Evolutionary conservation across 2,888 invertebrate species (phyloP).

Genomic region (Spialia ferax): DNA sequence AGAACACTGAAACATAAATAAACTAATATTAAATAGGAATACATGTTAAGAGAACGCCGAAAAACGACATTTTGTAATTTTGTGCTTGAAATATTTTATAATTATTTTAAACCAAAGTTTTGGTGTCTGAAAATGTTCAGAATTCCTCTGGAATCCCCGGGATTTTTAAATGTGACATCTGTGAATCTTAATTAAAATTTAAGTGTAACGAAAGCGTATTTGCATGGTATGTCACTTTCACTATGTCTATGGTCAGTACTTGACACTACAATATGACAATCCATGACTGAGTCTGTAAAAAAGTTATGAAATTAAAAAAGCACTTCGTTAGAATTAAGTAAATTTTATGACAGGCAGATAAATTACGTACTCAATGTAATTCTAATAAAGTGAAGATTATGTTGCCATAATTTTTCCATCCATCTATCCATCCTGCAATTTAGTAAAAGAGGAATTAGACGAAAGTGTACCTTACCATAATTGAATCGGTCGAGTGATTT

Average conservation of each 20-base stretch:
- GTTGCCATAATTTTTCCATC: slow-evolving; percentile 5
- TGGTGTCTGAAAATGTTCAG: too few relatives aligned
- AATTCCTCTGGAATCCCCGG: too few relatives aligned
- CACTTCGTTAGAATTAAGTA: not conserved
- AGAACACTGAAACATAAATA: slow-evolving; percentile 40
- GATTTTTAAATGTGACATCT: too few relatives aligned
- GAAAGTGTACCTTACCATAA: slow-evolving; percentile 35
- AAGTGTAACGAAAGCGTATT: too few relatives aligned
- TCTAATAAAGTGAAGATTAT: slow-evolving; percentile 3
- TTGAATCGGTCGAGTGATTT: slow-evolving; percentile 39
- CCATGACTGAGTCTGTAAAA: too few relatives aligned
- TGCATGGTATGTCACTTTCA: too few relatives aligned
- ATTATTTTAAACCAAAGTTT: too few relatives aligned
- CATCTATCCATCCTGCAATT: not conserved
- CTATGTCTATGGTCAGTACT: too few relatives aligned
- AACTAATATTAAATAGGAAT: not conserved
- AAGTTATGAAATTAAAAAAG: not conserved
- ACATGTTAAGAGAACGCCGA: not conserved
- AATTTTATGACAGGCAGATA: not conserved
- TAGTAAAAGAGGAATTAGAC: slow-evolving; percentile 6
- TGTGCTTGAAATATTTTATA: not conserved
- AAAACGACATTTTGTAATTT: not conserved
- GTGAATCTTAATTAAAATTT: too few relatives aligned
- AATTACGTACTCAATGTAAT: not conserved
- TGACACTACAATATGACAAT: too few relatives aligned